Conservation (phyloP, 2,797 vertebrate species). For the Paramormyrops hopkinsi region DNA sequence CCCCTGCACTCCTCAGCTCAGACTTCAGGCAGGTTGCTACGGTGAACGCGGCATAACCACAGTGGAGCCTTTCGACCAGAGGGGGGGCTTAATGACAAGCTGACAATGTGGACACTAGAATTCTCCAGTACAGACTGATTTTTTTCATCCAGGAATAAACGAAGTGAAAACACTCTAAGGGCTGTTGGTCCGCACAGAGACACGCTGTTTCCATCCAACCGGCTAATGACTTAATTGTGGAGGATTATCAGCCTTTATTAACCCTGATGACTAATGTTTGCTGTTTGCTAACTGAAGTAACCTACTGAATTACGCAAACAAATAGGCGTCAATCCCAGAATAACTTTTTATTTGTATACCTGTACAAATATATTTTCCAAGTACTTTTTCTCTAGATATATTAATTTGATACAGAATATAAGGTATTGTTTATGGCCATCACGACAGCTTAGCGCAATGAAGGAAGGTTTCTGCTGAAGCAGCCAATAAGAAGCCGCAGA, state of each 20-base stretch:
- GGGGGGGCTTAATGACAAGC: slow-evolving; percentile 39
- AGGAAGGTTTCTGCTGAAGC: not conserved
- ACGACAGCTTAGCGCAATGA: not conserved
- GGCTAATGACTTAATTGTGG: not conserved
- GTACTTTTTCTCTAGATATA: not conserved
- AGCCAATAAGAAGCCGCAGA: not conserved
- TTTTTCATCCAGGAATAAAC: slow-evolving; percentile 40
- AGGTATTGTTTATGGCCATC: not conserved
- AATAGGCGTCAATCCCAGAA: not conserved
- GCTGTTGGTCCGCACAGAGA: not conserved
- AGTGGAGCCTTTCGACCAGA: slow-evolving; percentile 34
- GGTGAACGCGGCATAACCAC: slow-evolving; percentile 34
- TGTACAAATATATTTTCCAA: not conserved
- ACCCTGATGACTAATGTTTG: not conserved
- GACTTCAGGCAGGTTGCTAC: slow-evolving; percentile 26
- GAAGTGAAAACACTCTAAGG: not conserved
- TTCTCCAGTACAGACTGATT: slow-evolving; percentile 43
- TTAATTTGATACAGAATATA: not conserved
- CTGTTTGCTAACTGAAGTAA: not conserved
- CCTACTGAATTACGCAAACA: not conserved
- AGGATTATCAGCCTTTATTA: not conserved
- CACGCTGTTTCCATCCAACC: not conserved
- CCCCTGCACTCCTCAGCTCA: not conserved
- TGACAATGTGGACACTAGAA: slow-evolving; percentile 51
- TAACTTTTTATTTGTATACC: not conserved